phyloP scores from a whole-genome alignment of 2,113 vertebrate genomes.

The Elephantulus edwardii region DNA sequence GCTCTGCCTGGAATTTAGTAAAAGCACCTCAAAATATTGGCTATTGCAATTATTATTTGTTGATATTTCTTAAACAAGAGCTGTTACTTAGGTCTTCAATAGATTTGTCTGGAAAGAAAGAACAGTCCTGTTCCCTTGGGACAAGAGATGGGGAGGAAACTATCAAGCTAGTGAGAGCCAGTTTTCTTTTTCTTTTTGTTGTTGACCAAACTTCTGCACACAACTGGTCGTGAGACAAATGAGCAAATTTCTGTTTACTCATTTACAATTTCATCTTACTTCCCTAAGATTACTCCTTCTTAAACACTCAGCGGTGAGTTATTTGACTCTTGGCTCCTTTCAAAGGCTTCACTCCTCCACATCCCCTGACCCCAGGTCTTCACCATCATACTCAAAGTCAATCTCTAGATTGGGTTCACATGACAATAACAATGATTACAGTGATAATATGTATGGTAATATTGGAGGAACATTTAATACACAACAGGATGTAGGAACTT shows the following conservation, averaged over 20 bases:
- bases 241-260: background rate
- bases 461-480: background rate
- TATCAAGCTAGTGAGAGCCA: background rate
- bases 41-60: background rate
- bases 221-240: background rate
- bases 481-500: too few relatives aligned
- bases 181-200: background rate
- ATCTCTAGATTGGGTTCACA: background rate
- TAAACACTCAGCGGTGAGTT: background rate
- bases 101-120: background rate
- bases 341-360: background rate
- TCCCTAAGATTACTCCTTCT: background rate
- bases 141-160: background rate
- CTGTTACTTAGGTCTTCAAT: background rate
- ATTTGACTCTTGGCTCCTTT: background rate
- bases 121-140: background rate
- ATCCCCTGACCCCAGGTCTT: background rate
- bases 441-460: background rate
- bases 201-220: background rate
- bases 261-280: background rate
- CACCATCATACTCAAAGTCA: background rate
- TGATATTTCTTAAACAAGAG: background rate
- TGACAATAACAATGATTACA: background rate
- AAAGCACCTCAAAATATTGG: background rate
- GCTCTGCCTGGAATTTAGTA: background rate